Percentiles rank a stretch among this genome's conserved stretches.
Evolutionary conservation across 1,140 invertebrate species (phyloP).

Genomic region (Brachionus sp.): DNA sequence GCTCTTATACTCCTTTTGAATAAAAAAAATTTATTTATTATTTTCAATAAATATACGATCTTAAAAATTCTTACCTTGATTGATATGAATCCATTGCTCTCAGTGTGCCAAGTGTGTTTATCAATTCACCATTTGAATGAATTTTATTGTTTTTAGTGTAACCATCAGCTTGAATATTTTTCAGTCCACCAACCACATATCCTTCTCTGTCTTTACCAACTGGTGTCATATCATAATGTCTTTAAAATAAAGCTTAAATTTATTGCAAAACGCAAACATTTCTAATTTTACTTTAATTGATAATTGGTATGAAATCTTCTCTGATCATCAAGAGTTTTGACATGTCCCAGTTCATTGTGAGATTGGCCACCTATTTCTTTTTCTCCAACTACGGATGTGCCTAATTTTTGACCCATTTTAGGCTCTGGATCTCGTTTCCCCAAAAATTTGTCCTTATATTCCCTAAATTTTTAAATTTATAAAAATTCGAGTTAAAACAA

Average conservation of each 20-base stretch:
- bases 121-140: neutral
- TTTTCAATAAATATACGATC: neutral
- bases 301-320: conserved; percentile 25
- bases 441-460: conserved; percentile 6
- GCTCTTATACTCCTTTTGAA: conserved; percentile 20
- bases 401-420: conserved; percentile 21
- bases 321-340: conserved; percentile 16
- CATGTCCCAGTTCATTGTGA: neutral
- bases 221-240: conserved; percentile 40
- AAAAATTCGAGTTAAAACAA: neutral
- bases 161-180: neutral
- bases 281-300: conserved; percentile 5
- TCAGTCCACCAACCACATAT: neutral
- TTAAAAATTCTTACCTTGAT: neutral
- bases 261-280: neutral
- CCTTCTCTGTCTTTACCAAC: conserved; percentile 4
- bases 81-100: conserved; percentile 4
- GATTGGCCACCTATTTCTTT: conserved; percentile 4
- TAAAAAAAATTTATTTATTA: neutral
- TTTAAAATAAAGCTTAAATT: neutral
- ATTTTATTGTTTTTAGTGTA: conserved; percentile 24
- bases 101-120: neutral
- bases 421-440: neutral
- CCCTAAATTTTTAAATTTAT: neutral
- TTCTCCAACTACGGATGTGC: neutral